Percentiles rank a stretch among this genome's conserved stretches.
These are phyloP conservation scores for Andrena haemorrhoa DNA, from an alignment of 2,888 invertebrate species.

Conservation along the genomic window DNA sequence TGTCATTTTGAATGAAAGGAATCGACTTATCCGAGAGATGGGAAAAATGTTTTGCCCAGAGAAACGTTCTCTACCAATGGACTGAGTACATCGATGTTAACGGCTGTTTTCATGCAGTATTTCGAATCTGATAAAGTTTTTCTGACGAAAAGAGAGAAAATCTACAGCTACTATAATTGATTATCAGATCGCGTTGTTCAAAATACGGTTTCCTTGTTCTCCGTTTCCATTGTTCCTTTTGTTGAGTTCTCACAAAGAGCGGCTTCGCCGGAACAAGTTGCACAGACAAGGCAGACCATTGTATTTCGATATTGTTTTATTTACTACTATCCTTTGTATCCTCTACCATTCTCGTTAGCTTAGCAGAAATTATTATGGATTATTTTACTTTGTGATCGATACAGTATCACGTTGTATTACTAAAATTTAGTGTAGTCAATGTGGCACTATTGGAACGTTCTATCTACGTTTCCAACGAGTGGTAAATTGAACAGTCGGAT, in stretches of 20 bases:
- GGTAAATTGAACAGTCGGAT: constrained; percentile 31
- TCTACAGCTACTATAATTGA: not conserved
- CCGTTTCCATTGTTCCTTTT: not conserved
- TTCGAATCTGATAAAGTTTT: constrained; percentile 5
- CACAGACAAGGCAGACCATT: not conserved
- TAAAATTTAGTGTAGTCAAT: not conserved
- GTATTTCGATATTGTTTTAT: not conserved
- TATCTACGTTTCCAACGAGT: not conserved
- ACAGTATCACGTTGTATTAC: not conserved
- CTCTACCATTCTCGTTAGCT: too few relatives aligned
- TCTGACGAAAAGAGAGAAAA: not conserved
- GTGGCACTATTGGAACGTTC: not conserved
- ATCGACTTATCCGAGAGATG: not conserved
- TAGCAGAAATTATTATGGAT: too few relatives aligned
- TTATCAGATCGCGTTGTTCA: not conserved
- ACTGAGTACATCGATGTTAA: too few relatives aligned
- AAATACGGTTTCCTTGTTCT: not conserved
- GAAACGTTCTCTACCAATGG: too few relatives aligned
- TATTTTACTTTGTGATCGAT: not conserved
- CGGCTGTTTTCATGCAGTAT: not conserved
- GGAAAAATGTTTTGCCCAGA: not conserved
- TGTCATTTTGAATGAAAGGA: not conserved
- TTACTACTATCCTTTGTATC: not conserved
- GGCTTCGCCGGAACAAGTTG: not conserved
- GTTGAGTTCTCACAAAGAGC: not conserved